Evolutionary conservation across 2,888 invertebrate genomes (phyloP).

Genomic region (Acrobeloides nanus): DNA sequence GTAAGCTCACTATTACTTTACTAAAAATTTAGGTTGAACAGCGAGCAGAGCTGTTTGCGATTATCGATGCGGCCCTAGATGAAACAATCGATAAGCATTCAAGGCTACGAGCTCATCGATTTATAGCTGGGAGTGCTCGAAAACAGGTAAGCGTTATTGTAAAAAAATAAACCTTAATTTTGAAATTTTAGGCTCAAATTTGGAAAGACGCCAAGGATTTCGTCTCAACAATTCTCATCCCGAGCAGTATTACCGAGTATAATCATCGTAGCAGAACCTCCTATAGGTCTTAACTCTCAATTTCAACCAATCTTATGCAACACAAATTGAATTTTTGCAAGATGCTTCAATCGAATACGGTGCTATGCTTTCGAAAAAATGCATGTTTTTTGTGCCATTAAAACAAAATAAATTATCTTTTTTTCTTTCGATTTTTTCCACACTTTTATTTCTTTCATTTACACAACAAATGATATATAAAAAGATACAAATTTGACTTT

Average conservation of each 20-base stretch:
- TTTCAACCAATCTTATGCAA: too few relatives aligned
- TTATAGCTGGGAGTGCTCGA: constrained; percentile 43
- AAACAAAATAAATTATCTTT: too few relatives aligned
- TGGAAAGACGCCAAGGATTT: constrained; percentile 50
- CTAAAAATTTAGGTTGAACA: constrained; percentile 36
- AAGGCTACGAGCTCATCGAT: constrained; percentile 37
- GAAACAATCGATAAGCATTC: constrained; percentile 50
- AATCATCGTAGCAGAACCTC: constrained; percentile 40
- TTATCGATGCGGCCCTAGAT: constrained; percentile 45
- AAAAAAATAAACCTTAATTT: not conserved
- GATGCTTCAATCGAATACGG: too few relatives aligned
- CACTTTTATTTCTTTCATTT: too few relatives aligned
- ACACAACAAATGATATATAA: too few relatives aligned
- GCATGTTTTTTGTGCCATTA: too few relatives aligned
- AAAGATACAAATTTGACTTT: too few relatives aligned
- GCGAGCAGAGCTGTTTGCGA: constrained; percentile 35
- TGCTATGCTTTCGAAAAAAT: too few relatives aligned
- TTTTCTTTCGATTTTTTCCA: too few relatives aligned
- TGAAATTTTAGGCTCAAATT: constrained; percentile 19
- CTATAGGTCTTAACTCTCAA: too few relatives aligned
- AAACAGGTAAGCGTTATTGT: constrained; percentile 33
- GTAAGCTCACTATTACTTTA: too few relatives aligned
- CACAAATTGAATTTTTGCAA: too few relatives aligned
- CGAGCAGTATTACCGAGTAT: constrained; percentile 36
- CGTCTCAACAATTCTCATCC: constrained; percentile 37